These are phyloP conservation scores for Sebastes matsubarae DNA, from an alignment of 2,797 vertebrate species.

Conservation along the genomic window DNA sequence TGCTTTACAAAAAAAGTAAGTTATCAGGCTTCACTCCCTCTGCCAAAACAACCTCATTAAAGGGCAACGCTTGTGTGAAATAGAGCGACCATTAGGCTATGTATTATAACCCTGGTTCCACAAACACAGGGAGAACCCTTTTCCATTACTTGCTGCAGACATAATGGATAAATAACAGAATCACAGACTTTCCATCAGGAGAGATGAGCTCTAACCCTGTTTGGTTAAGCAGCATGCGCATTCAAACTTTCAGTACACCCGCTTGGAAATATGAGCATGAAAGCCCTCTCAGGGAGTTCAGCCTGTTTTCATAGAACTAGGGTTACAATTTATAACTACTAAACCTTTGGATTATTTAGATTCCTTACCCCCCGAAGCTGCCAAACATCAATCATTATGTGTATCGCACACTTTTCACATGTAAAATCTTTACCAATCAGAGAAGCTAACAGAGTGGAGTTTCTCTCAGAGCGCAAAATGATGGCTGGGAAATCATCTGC, in stretches of 20 bases:
- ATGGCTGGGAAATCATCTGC: not conserved
- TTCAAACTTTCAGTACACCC: not conserved
- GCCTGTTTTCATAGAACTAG: not conserved
- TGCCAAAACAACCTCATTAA: slow-evolving; percentile 45
- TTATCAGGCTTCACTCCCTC: slow-evolving; percentile 26
- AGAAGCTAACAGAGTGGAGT: not conserved
- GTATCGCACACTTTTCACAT: not conserved
- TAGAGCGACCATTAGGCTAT: slow-evolving; percentile 17
- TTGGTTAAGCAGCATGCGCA: not conserved
- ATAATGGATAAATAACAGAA: slow-evolving; percentile 18
- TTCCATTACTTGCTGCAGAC: slow-evolving; percentile 20
- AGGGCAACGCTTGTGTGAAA: slow-evolving; percentile 33
- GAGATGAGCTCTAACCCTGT: not conserved
- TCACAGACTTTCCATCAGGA: not conserved
- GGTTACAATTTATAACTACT: not conserved
- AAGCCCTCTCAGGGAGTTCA: not conserved
- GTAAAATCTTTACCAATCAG: not conserved
- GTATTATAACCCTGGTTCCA: slow-evolving; percentile 14
- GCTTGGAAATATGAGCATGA: not conserved
- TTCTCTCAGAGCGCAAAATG: not conserved
- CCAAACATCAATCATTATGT: not conserved
- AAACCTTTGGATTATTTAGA: not conserved
- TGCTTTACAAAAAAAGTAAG: slow-evolving; percentile 23
- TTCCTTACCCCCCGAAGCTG: not conserved
- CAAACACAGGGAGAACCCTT: slow-evolving; percentile 1